A percentile compares a stretch with the other conserved stretches of the same genome.
Conservation (phyloP, 2,113 vertebrate genomes). For the Phocoena phocoena region DNA sequence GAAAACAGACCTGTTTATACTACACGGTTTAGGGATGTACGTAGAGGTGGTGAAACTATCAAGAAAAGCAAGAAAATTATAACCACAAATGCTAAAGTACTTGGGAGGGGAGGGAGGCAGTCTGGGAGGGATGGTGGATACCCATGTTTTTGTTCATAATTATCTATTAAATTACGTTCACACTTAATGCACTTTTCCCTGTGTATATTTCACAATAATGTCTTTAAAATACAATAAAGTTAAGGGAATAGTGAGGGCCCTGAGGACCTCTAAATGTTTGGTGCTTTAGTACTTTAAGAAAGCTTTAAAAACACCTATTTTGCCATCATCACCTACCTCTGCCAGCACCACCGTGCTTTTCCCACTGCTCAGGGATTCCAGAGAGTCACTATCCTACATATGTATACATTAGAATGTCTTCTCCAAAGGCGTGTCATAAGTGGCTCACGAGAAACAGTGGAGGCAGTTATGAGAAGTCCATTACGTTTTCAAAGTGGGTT, state of each 20-base stretch:
- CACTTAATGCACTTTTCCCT: not conserved
- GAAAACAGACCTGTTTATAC: not conserved
- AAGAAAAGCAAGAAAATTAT: not conserved
- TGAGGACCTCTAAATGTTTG: not conserved
- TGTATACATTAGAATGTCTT: not conserved
- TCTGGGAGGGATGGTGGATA: not conserved
- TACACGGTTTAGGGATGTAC: not conserved
- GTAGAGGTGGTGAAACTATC: accelerated
- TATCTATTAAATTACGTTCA: not conserved
- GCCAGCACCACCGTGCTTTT: not conserved
- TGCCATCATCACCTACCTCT: too few relatives aligned
- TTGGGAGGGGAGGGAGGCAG: not conserved
- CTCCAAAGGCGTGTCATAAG: not conserved
- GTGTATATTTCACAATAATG: not conserved
- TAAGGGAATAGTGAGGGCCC: not conserved
- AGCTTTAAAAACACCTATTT: not conserved
- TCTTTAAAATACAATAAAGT: not conserved
- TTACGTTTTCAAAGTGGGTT: not conserved
- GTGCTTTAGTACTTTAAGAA: not conserved
- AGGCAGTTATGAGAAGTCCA: not conserved
- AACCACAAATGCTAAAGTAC: not conserved
- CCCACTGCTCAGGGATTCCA: not conserved
- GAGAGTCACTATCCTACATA: too few relatives aligned
- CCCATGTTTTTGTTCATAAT: not conserved
- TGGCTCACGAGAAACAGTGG: not conserved